These are phyloP conservation scores for Parnassius mnemosyne DNA, from an alignment of 2,888 invertebrate genomes.

Conservation along the genomic window DNA sequence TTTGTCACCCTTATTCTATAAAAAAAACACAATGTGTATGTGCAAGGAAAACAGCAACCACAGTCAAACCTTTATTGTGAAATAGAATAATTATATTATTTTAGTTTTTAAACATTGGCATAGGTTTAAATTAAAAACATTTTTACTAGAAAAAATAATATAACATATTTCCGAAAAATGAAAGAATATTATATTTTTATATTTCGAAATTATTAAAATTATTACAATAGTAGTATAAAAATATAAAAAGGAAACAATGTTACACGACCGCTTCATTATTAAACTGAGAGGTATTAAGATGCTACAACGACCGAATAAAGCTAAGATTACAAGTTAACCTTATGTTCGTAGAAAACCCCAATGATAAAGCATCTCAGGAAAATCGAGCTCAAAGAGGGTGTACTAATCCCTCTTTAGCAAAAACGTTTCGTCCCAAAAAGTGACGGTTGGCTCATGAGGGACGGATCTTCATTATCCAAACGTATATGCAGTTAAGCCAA, in stretches of 20 bases:
- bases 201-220: not conserved
- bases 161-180: too few relatives aligned
- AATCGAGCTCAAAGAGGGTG: constrained; percentile 74
- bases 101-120: too few relatives aligned
- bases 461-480: constrained; percentile 76
- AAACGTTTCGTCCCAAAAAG: constrained; percentile 80
- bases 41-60: too few relatives aligned
- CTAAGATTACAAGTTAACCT: constrained; percentile 81
- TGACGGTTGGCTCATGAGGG: constrained; percentile 76
- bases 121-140: too few relatives aligned
- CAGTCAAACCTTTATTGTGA: too few relatives aligned
- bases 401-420: constrained; percentile 80
- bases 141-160: too few relatives aligned
- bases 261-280: constrained; percentile 63
- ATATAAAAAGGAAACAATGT: constrained; percentile 56
- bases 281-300: constrained; percentile 69
- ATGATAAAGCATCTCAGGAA: constrained; percentile 80
- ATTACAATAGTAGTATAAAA: constrained; percentile 27
- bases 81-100: too few relatives aligned
- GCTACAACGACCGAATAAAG: constrained; percentile 75
- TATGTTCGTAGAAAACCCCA: constrained; percentile 78
- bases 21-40: too few relatives aligned
- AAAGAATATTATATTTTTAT: too few relatives aligned
- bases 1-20: too few relatives aligned
- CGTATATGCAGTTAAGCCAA: constrained; percentile 77